phyloP scores from a whole-genome alignment of 2,113 vertebrate species.

The Acanthochromis polyacanthus region DNA sequence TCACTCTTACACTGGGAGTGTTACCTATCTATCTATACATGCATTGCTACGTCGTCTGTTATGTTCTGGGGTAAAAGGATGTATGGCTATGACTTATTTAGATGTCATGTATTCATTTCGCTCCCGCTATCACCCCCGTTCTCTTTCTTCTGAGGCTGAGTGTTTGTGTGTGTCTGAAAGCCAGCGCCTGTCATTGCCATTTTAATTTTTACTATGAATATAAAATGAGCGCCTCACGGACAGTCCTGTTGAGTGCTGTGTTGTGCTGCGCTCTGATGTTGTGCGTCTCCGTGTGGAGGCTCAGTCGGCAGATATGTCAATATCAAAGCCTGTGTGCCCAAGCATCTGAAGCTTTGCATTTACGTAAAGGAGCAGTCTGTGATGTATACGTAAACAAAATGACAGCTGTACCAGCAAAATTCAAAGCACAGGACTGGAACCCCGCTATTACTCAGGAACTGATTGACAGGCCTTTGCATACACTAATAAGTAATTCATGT shows the following conservation, averaged over 20 bases:
- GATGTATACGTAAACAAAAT: slow-evolving; percentile 39
- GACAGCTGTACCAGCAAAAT: slow-evolving; percentile 5
- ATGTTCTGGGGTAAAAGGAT: slow-evolving; percentile 33
- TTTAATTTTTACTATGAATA: slow-evolving; percentile 72
- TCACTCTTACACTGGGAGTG: slow-evolving; percentile 8
- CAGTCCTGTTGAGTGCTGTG: slow-evolving; percentile 42
- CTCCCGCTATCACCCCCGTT: slow-evolving; percentile 9
- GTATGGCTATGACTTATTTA: slow-evolving; percentile 55
- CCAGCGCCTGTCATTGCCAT: slow-evolving; percentile 38
- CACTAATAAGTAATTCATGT: not conserved
- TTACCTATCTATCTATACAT: not conserved
- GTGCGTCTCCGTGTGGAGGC: slow-evolving; percentile 54
- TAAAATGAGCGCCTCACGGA: slow-evolving; percentile 59
- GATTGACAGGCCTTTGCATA: slow-evolving; percentile 3
- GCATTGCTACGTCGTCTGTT: not conserved
- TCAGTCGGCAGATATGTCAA: slow-evolving; percentile 61
- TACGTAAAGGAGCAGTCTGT: slow-evolving; percentile 49
- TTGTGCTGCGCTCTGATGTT: slow-evolving; percentile 51
- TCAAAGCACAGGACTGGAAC: slow-evolving; percentile 27
- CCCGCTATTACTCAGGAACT: slow-evolving; percentile 1
- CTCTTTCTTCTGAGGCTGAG: slow-evolving; percentile 2
- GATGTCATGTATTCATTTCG: slow-evolving; percentile 52
- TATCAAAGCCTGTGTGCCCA: slow-evolving; percentile 61
- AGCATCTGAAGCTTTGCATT: slow-evolving; percentile 66
- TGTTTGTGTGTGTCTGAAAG: slow-evolving; percentile 18